Evolutionary conservation across 2,797 vertebrate species (phyloP).

Genomic region (Cynodonichthys magdalenae): DNA sequence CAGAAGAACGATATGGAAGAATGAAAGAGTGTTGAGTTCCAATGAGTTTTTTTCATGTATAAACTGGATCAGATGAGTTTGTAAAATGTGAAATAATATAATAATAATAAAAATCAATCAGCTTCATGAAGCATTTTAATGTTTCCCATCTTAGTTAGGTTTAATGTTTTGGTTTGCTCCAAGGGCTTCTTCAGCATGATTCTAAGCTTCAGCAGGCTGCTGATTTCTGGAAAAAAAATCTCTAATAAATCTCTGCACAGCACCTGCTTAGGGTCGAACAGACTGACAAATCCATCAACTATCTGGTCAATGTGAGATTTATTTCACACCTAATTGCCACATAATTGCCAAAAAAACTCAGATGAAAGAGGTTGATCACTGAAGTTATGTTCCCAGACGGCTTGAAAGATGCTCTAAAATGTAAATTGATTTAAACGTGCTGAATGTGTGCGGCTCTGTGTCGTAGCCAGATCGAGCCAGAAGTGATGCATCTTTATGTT

Average conservation of each 20-base stretch:
- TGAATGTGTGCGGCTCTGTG: background rate
- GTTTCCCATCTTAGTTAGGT: slow-evolving; percentile 9
- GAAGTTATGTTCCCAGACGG: slow-evolving; percentile 1
- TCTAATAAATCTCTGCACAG: background rate
- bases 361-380: background rate
- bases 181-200: slow-evolving; percentile 2
- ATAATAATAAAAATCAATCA: background rate
- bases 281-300: background rate
- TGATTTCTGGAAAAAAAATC: slow-evolving; percentile 17
- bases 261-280: slow-evolving; percentile 5
- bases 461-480: background rate
- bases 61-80: background rate
- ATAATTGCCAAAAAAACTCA: slow-evolving; percentile 8
- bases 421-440: background rate
- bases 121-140: background rate
- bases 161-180: slow-evolving; percentile 18
- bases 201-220: background rate
- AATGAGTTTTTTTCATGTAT: too few relatives aligned
- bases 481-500: background rate
- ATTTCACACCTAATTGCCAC: background rate
- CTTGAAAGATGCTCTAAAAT: slow-evolving; percentile 9
- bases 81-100: background rate
- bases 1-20: too few relatives aligned
- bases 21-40: too few relatives aligned
- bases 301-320: slow-evolving; percentile 1